Evolutionary conservation across 1,140 invertebrate species (phyloP), one percentile per base, ranked within the genome.

Genomic region (Bathynomus jamesi): DNA sequence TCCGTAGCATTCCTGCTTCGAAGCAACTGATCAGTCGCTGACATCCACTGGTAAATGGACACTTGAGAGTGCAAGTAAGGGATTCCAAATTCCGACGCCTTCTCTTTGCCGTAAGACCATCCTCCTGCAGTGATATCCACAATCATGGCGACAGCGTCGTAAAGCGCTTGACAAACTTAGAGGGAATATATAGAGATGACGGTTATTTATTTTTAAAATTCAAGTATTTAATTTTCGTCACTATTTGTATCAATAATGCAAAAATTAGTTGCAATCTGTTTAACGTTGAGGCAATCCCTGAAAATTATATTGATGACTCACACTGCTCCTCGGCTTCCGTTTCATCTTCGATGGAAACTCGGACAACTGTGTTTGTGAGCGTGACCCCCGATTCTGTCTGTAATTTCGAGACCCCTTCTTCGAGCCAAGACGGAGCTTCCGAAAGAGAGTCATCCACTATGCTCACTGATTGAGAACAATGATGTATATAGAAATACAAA

Each of bases 1-100:
- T 93, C 91, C 0, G 89, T 89, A 0, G 88, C 87, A 62, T 89
- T 89, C 79, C 89, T 85, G 8, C 82, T 81, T 28, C 85, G 83
- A 70, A 92, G 82, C 71, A 88, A 87, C 60, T 85, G 83, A 63
- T 89, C 87, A 46, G 90, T 80, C 5, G 88, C 86, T 67, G 85
- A 81, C 17, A 91, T 81, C 72, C 87, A 86, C 7, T 88, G 85
- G 62, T 85, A 85, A 29, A 88, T 84, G 1, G 85, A 85, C 0
- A 86, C 78, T 63, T 86, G 83, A 0, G 84, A 80, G 61, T 85
- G 82, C 40, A 89, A 75, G 69, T 89, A 85, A 5, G 88, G 85
- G 25, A 89, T 80, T 0, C 84, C 82, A 67, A 86, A 78, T 53
- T 83, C 77, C 24, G 83, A 80, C 0, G 84, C 83, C 7, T 82